A percentile compares a stretch with the other conserved stretches of the same genome.
These are phyloP conservation scores for Drosophila sucinea DNA, from an alignment of 1,140 invertebrate genomes.

Conservation along the genomic window DNA sequence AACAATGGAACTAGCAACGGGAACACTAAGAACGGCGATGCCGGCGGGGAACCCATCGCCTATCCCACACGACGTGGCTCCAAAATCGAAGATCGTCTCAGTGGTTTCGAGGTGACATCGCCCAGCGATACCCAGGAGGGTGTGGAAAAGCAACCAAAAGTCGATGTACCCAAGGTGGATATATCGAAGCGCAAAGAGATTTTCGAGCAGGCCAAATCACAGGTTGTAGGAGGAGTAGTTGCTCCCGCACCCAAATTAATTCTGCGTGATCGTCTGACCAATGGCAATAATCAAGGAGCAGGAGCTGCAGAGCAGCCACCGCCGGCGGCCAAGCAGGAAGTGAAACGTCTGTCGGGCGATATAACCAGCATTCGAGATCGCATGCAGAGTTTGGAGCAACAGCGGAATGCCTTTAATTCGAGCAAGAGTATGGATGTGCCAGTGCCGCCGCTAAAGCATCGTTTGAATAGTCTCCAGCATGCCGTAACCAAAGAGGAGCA, in stretches of 20 bases:
- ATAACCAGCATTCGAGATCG: conserved; percentile 87
- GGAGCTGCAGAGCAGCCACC: conserved; percentile 59
- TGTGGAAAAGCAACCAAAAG: conserved; percentile 83
- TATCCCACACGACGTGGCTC: conserved; percentile 73
- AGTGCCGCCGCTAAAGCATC: conserved; percentile 78
- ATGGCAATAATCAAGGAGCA: conserved; percentile 57
- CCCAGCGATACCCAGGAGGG: conserved; percentile 82
- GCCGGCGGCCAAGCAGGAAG: conserved; percentile 83
- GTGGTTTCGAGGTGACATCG: conserved; percentile 77
- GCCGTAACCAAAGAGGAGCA: conserved; percentile 80
- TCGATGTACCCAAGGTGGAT: conserved; percentile 90
- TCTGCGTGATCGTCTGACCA: conserved; percentile 61
- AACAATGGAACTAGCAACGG: conserved; percentile 48
- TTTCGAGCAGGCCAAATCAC: conserved; percentile 87
- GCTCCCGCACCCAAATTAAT: conserved; percentile 55
- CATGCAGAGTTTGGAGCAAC: conserved; percentile 86
- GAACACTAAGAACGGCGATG: conserved; percentile 36
- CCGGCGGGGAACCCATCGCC: conserved; percentile 44
- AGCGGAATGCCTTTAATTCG: conserved; percentile 83
- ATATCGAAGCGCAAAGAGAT: conserved; percentile 92
- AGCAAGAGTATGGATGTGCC: conserved; percentile 82
- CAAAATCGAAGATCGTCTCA: conserved; percentile 80
- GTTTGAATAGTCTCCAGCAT: conserved; percentile 77
- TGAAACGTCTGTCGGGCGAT: conserved; percentile 85
- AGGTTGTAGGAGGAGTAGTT: conserved; percentile 50